Percentiles rank a stretch among this genome's conserved stretches.
These are phyloP conservation scores for Drosophila sulfurigaster DNA, from an alignment of 1,140 invertebrate species.

Conservation along the genomic window DNA sequence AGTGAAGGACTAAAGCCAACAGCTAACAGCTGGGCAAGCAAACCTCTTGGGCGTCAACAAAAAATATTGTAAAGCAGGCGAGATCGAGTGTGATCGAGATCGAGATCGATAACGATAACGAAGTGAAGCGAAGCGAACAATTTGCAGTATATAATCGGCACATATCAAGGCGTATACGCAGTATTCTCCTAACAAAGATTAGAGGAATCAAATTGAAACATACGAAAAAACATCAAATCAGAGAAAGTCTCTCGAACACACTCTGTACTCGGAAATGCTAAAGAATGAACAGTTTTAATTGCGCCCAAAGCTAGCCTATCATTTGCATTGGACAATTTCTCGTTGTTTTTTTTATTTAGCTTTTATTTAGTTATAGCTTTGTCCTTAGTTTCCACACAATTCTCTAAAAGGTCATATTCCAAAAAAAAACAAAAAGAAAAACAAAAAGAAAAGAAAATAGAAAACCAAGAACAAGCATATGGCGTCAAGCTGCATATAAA, in stretches of 20 bases:
- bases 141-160: constrained; percentile 30
- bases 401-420: constrained; percentile 70
- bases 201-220: constrained; percentile 28
- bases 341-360: constrained; percentile 44
- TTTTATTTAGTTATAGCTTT: constrained; percentile 52
- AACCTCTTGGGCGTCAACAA: constrained; percentile 5
- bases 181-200: constrained; percentile 6
- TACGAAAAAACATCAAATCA: constrained; percentile 5
- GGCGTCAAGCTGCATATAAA: constrained; percentile 32
- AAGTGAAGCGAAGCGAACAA: neutral
- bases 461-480: constrained; percentile 34
- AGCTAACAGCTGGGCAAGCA: constrained; percentile 30
- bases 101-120: neutral
- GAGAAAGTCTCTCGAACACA: neutral
- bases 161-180: constrained; percentile 70
- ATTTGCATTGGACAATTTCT: constrained; percentile 37
- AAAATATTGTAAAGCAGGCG: neutral
- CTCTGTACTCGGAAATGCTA: neutral
- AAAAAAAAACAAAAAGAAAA: constrained; percentile 30
- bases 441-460: constrained; percentile 3
- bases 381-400: constrained; percentile 55
- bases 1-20: constrained; percentile 79
- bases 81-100: neutral
- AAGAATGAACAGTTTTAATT: neutral
- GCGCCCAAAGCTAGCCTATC: constrained; percentile 34